phyloP scores from a whole-genome alignment of 2,113 vertebrate species.

The Pelodiscus sinensis region DNA sequence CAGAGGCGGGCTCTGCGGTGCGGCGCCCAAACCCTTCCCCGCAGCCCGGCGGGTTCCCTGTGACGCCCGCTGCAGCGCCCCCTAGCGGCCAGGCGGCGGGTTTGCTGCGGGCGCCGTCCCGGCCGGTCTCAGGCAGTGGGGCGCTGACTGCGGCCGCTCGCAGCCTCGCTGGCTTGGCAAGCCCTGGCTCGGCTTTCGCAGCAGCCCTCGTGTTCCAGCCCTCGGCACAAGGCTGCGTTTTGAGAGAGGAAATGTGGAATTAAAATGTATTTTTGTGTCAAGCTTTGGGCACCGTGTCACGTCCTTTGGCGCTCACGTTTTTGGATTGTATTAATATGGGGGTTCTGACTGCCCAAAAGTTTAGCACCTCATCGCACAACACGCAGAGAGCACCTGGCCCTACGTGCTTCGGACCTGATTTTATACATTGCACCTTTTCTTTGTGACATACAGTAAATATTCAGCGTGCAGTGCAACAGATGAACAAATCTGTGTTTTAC shows the following conservation, averaged over 20 bases:
- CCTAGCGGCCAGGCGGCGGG: too few species aligned
- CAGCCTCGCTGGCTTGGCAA: too few species aligned
- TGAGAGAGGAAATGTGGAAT: background rate
- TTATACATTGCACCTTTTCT: background rate
- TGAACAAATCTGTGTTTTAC: background rate
- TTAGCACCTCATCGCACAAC: background rate
- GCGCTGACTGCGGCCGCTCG: too few species aligned
- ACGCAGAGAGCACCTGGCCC: background rate
- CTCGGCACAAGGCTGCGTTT: background rate
- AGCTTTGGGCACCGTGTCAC: background rate
- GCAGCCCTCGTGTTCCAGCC: too few species aligned
- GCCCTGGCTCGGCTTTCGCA: too few species aligned
- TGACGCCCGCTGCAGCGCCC: too few species aligned
- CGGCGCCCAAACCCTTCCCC: rapidly evolving
- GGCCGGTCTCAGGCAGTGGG: too few species aligned
- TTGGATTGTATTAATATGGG: background rate
- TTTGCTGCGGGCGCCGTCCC: too few species aligned
- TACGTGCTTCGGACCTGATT: background rate
- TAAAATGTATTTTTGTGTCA: background rate
- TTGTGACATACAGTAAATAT: background rate
- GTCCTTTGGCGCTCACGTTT: background rate
- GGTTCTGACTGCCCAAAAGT: background rate
- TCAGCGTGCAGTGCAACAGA: background rate
- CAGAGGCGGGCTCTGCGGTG: rapidly evolving
- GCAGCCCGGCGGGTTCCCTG: rapidly evolving